Base-by-base conservation (phyloP, 1,140 invertebrate species). In the Charaxes varanes region DNA sequence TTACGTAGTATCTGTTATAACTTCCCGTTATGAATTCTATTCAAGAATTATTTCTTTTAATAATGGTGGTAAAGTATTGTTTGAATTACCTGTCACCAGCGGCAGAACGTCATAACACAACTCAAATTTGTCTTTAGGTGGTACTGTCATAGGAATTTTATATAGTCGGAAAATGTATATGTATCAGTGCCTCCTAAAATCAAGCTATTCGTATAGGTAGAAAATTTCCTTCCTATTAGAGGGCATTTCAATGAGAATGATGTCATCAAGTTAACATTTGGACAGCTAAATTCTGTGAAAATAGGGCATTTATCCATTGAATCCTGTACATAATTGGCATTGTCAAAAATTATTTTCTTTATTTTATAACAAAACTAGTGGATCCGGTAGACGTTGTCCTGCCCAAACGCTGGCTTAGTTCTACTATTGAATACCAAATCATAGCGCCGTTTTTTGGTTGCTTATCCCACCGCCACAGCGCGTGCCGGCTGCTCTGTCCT, bases 161-260 rank as follows among this genome's bases (percentile, higher is more conserved):
- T 96, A 53, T 95, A 93, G 2, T 94, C 95, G 53, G 94, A 89
- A 85, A 93, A 96, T 92, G 96, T 95, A 62, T 96, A 97, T 6
- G 89, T 90, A 69, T 96, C 94, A 51, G 89, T 93, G 1, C 90
- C 89, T 51, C 96, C 93, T 83, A 96, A 91, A 34, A 85, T 88
- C 6, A 95, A 68, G 41, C 88, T 88, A 96, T 77, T 30, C 93
- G 90, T 28, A 94, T 87, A 5, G 94, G 88, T 43, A 86, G 87
- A 13, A 86, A 83, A 0, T 92, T 91, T 42, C n/a, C 89, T 88
- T 72, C 95, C 96, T 48, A 87, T 85, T 30, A 97, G 78, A 30
- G 85, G 87, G 64, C 94, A 95, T 16, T 87, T 88, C 4, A 93
- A 81, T 12, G 88, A 84, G 36, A 93, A 79, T 8, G 91, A 90